Base-by-base conservation (phyloP, 2,797 vertebrate species). In the Falco cherrug region DNA sequence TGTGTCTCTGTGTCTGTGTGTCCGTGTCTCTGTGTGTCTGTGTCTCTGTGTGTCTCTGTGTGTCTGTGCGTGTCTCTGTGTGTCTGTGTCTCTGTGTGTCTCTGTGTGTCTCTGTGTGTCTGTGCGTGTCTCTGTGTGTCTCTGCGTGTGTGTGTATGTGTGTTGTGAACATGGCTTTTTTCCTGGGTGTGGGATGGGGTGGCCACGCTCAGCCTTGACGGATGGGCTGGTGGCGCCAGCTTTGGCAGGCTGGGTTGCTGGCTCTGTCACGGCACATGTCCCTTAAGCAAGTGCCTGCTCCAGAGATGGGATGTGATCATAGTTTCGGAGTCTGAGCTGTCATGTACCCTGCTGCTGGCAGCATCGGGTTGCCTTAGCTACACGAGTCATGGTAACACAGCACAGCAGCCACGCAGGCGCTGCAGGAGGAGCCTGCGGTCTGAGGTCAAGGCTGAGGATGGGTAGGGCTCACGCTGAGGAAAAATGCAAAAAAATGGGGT, bases 341-440 rank as follows among this genome's bases (percentile, higher is more conserved):
- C 77, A 3, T 41, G 35, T 57, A 51, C 33, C 53, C 68, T 47
- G 75, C 84, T 74, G 57, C 91, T 39, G 82, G 89, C 89, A 88
- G 60, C 79, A 54, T 8, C 1, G 3, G 53, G 96, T 96, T 96
- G 89, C 95, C 94, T 53, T 96, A 71, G 92, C 82, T 95, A 93
- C 71, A 0, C 87, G 92, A 96, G 87, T 91, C 79, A 87, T n/a
- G 29, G 79, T 17, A 95, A 93, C 84, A 53, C 37, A 92, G 78
- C 67, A 19, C 53, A 43, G 87, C 89, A 89, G 69, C 75, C 75
- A 61, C 6, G 3, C 47, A 37, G 83, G 77, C 7, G 2, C 51
- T 75, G 77, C 59, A 18, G 75, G 37, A 89, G 68, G 37, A 45
- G 31, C 43, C 76, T 45, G 3, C 2, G 1, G 20, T 41, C 53